Evolutionary conservation across 2,113 vertebrate genomes (phyloP).

Genomic region (Choloepus hoffmanni): DNA sequence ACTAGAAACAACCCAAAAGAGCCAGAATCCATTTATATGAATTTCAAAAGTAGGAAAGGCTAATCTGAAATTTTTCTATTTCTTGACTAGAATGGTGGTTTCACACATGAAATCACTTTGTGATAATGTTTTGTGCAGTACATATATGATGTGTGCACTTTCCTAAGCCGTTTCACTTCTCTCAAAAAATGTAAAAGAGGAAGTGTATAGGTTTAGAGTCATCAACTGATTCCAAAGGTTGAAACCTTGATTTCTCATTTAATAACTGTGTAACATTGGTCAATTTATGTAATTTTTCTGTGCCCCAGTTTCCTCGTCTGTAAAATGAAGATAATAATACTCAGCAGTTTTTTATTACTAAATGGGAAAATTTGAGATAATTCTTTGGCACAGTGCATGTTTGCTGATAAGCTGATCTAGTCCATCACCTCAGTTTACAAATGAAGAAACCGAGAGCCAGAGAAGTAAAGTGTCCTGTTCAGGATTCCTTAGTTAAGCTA

Average conservation of each 20-base stretch:
- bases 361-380: not conserved
- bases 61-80: constrained; percentile 13
- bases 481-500: not conserved
- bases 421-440: not conserved
- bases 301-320: not conserved
- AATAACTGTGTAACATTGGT: not conserved
- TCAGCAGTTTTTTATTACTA: not conserved
- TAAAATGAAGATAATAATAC: not conserved
- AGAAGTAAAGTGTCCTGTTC: not conserved
- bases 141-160: not conserved
- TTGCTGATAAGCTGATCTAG: not conserved
- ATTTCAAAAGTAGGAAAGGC: constrained; percentile 43
- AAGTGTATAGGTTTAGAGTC: not conserved
- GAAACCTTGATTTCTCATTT: constrained; percentile 25
- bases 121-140: not conserved
- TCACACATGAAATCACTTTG: not conserved
- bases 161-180: not conserved
- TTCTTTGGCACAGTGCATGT: not conserved
- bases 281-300: not conserved
- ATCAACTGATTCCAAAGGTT: not conserved
- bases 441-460: not conserved
- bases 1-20: constrained; percentile 20
- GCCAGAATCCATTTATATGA: not conserved
- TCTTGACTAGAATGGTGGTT: not conserved
- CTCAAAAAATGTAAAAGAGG: not conserved